Evolutionary conservation across 2,888 invertebrate genomes (phyloP).

Genomic region (Cryptophagus acutangulus): DNA sequence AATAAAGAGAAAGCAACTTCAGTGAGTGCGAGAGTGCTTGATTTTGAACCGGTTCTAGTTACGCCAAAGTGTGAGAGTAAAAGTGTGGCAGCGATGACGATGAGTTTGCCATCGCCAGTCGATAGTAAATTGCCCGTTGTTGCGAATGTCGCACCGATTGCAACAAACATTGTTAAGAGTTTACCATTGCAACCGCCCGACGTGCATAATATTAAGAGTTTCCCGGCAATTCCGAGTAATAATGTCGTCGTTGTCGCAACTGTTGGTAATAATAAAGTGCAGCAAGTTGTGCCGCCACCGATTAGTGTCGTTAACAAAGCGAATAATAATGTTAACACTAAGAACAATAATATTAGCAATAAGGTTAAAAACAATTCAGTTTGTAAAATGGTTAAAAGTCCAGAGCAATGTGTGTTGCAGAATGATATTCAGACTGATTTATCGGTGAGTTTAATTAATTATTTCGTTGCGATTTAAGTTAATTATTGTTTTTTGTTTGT

Average conservation of each 20-base stretch:
- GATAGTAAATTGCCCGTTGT: neutral
- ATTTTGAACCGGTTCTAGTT: constrained; percentile 1
- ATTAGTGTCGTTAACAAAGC: neutral
- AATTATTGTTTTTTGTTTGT: constrained; percentile 14
- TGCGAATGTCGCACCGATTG: constrained; percentile 8
- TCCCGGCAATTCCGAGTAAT: constrained; percentile 39
- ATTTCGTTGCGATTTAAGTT: neutral
- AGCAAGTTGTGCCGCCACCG: neutral
- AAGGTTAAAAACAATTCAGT: neutral
- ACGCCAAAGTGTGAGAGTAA: neutral
- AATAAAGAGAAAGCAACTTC: constrained; percentile 21
- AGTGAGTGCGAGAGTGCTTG: neutral
- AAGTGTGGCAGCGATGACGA: neutral
- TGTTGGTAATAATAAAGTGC: constrained; percentile 17
- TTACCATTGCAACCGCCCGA: constrained; percentile 28
- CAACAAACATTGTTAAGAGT: constrained; percentile 16
- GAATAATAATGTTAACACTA: constrained; percentile 3
- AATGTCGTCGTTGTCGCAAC: too few relatives aligned
- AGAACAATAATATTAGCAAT: constrained; percentile 6
- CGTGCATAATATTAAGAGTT: constrained; percentile 39
- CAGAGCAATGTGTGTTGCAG: constrained; percentile 13
- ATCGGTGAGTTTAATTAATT: constrained; percentile 29
- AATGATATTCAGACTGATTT: constrained; percentile 32
- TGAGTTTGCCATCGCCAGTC: neutral
- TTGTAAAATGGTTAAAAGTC: constrained; percentile 5